Conservation (phyloP, 2,113 vertebrate species). For the Anguilla rostrata region DNA sequence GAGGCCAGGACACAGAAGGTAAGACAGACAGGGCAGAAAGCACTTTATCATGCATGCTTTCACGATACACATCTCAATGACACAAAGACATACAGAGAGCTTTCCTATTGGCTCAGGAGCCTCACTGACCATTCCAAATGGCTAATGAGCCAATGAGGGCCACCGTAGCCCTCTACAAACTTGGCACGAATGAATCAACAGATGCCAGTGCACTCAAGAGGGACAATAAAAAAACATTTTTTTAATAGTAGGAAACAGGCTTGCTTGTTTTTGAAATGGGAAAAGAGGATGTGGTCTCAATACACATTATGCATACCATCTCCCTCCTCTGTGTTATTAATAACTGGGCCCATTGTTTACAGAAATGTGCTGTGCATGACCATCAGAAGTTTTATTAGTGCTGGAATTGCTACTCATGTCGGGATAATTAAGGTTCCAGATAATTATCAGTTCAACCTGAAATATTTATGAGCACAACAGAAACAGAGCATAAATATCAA, state of each 20-base stretch:
- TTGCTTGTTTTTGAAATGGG: not conserved
- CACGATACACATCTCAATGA: not conserved
- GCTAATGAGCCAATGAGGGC: not conserved
- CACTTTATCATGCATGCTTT: not conserved
- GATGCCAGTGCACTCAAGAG: slow-evolving; percentile 35
- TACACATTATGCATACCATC: not conserved
- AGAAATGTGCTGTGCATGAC: not conserved
- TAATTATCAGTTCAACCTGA: slow-evolving; percentile 59
- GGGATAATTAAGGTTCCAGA: slow-evolving; percentile 47
- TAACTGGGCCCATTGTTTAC: not conserved
- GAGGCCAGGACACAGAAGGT: not conserved
- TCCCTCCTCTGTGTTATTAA: not conserved
- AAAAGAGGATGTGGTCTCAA: not conserved
- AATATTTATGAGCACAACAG: slow-evolving; percentile 64
- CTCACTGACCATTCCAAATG: not conserved
- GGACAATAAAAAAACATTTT: not conserved
- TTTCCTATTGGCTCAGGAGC: not conserved
- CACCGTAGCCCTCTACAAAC: slow-evolving; percentile 30
- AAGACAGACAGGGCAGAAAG: not conserved
- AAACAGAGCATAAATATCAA: slow-evolving; percentile 64
- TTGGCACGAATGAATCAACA: slow-evolving; percentile 43
- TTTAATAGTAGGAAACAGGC: not conserved
- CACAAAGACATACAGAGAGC: slow-evolving; percentile 7
- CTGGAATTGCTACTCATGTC: not conserved
- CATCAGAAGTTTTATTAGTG: not conserved